Base-by-base conservation (phyloP, 2,888 invertebrate species). In the Drosophila ezoana region DNA sequence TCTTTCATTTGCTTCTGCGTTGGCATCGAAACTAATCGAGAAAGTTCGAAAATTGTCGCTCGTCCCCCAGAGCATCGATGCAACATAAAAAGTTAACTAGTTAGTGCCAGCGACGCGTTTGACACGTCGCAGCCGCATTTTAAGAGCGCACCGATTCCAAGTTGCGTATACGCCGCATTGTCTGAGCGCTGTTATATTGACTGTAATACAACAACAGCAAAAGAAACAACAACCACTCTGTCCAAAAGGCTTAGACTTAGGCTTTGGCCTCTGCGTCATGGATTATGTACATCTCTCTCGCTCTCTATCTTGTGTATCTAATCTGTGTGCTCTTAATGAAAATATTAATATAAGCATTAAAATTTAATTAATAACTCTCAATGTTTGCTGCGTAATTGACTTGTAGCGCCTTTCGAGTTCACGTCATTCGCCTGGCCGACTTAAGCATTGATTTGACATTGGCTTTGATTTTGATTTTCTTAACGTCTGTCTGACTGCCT, bases 21-120 rank as follows among this genome's bases (percentile, higher is more conserved):
- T 58, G 79, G 81, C 84, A 89, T 81, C 74, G 73, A 65, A 89
- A 87, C 89, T 87, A 85, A 85, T 85, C 85, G 85, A 85, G 88
- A 85, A 85, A 85, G 89, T 88, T 85, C 88, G 83, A 86, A 86
- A 85, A 79, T 88, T 87, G 87, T 76, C 73, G 66, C 65, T 28
- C 49, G 20, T 11, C n/a, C 64, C 65, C 48, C 40, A 5, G 41
- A 66, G 81, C 73, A 85, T 70, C 48, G 66, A 76, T 75, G 79
- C 78, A 79, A 69, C 57, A 68, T 65, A 78, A 84, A 79, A 77
- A 77, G 67, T 77, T 77, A 77, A 77, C 77, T 77, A 68, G 79
- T 79, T 77, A 58, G 79, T 48, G 71, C 41, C 65, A 59, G 65
- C 64, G 56, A 56, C 66, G 72, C 70, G 66, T 66, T 72, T 75